These are phyloP conservation scores for Sthenelais limicola DNA, from an alignment of 2,888 invertebrate species.

Conservation along the genomic window DNA sequence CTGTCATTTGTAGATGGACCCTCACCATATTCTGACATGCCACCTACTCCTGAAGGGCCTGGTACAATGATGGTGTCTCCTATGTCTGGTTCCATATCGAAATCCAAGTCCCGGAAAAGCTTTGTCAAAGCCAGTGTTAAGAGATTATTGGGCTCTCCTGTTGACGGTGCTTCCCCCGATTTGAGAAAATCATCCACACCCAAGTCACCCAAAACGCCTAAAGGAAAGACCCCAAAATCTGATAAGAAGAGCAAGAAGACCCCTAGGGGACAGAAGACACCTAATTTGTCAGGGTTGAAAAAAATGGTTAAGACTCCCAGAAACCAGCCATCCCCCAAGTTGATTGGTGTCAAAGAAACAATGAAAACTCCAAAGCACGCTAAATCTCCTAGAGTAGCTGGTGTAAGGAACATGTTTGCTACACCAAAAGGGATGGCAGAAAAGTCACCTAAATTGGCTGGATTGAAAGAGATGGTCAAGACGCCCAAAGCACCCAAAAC, in stretches of 20 bases:
- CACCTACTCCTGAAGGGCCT: constrained; percentile 69
- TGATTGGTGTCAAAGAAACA: constrained; percentile 43
- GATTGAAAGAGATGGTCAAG: constrained; percentile 50
- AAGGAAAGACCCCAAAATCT: constrained; percentile 39
- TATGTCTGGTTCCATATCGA: constrained; percentile 50
- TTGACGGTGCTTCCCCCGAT: neutral
- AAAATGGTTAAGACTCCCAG: constrained; percentile 52
- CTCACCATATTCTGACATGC: constrained; percentile 64
- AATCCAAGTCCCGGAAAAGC: constrained; percentile 49
- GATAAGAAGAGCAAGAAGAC: constrained; percentile 49
- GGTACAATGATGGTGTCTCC: constrained; percentile 70
- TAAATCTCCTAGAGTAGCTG: constrained; percentile 48
- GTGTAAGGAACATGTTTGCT: constrained; percentile 50
- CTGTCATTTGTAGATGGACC: constrained; percentile 39
- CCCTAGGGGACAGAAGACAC: constrained; percentile 46
- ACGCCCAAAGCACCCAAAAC: constrained; percentile 47
- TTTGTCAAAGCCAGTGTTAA: constrained; percentile 48
- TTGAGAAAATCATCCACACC: constrained; percentile 45
- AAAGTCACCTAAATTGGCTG: constrained; percentile 48
- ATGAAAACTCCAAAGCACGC: constrained; percentile 54
- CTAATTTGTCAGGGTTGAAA: constrained; percentile 47
- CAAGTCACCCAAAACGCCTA: constrained; percentile 18
- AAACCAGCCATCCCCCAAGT: constrained; percentile 30
- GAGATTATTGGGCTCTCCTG: constrained; percentile 40
- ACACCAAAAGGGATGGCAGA: constrained; percentile 55